Evolutionary conservation across 2,113 vertebrate genomes (phyloP).

Genomic region (Daboia siamensis): DNA sequence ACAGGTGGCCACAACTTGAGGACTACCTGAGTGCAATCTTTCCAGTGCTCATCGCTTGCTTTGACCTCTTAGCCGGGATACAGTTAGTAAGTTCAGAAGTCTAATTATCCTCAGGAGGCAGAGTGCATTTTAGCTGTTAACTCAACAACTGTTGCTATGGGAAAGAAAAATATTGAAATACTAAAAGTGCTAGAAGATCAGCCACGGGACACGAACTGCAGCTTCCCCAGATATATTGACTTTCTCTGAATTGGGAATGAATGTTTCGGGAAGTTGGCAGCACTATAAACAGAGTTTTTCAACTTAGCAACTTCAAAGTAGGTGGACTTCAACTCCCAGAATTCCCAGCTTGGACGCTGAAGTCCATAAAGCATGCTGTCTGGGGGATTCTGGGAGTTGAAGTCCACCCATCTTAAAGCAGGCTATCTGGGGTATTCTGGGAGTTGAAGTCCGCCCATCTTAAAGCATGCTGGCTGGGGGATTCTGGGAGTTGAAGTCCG

Average conservation of each 20-base stretch:
- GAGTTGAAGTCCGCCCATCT: too few species aligned
- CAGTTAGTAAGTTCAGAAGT: background rate
- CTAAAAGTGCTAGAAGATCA: background rate
- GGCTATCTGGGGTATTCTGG: too few species aligned
- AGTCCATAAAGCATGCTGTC: too few species aligned
- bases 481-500: too few species aligned
- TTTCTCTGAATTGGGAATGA: background rate
- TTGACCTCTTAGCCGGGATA: background rate
- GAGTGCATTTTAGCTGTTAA: background rate
- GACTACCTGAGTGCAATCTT: too few species aligned
- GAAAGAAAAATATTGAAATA: background rate
- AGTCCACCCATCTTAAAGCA: too few species aligned
- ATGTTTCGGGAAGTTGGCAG: background rate
- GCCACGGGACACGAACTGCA: background rate
- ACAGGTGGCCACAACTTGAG: too few species aligned
- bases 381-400: too few species aligned
- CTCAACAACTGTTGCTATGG: background rate
- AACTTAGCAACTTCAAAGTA: background rate
- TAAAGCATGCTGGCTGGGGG: too few species aligned
- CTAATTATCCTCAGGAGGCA: background rate
- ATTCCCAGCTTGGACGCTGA: background rate
- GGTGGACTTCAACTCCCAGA: background rate
- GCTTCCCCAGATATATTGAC: background rate
- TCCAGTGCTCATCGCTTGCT: background rate
- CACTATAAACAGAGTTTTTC: background rate